Evolutionary conservation across 2,113 vertebrate genomes (phyloP), one percentile per base, ranked within the genome.

Genomic region (Tragelaphus strepsiceros): DNA sequence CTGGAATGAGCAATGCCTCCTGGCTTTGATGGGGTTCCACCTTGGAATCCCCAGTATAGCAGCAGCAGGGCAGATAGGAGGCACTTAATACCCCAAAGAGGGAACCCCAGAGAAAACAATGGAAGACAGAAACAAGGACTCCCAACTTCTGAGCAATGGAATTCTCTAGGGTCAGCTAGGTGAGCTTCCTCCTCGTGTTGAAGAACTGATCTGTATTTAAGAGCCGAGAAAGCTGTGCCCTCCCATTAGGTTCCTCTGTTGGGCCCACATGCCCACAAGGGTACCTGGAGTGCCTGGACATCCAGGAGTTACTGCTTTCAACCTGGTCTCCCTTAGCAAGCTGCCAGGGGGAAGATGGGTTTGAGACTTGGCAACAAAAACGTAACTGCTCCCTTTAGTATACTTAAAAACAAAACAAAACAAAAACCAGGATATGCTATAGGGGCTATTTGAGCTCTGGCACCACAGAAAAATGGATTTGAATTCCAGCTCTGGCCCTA

Each of bases 241-340:
- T 3, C 32, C 32, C 7, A 2, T 14, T 3, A 8, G 19, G 13
- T 53, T 0, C 7, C n/a, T 80, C 2, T 22, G 12, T 7, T 30
- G 24, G 85, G 5, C 8, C 4, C 11, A 2, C 13, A 0, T 15
- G 9, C n/a, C 43, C 51, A 39, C 30, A 32, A 2, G 1, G 9
- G 4, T 39, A 2, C n/a, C 81, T 26, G 26, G n/a, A 43, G 46
- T 51, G 7, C 22, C 21, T 21, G 12, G 3, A 14, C 7, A 32
- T 5, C 35, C 9, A 39, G 61, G 67, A 5, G 4, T 61, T 51
- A 71, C 30, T 2, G 7, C 10, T n/a, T 62, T 74, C 59, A 81
- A 62, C 22, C 17, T 49, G 43, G 28, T 19, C 30, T 61, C 16
- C 15, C n/a, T 71, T 1, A 0, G 14, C 54, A 54, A 26, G 62